These are phyloP conservation scores for Campylomormyrus tamandua DNA, from an alignment of 2,113 vertebrate genomes.

Conservation along the genomic window DNA sequence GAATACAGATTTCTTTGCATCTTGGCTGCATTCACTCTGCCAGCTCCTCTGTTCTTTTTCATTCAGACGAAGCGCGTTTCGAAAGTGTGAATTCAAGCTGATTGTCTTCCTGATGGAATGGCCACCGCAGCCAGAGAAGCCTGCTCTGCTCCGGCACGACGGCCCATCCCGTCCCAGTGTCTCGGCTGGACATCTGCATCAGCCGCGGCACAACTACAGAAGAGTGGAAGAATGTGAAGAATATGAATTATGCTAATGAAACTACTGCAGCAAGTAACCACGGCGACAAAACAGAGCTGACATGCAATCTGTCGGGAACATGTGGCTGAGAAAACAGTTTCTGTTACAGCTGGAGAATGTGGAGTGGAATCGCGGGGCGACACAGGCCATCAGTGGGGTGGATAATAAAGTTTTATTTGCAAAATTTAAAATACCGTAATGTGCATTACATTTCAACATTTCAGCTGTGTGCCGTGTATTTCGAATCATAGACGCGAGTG, in stretches of 20 bases:
- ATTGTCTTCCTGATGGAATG: neutral
- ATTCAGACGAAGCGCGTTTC: neutral
- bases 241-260: conserved; percentile 13
- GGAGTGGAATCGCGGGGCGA: neutral
- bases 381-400: neutral
- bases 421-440: neutral
- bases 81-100: neutral
- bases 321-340: conserved; percentile 5
- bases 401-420: neutral
- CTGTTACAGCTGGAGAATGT: neutral
- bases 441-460: neutral
- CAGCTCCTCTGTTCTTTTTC: neutral
- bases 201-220: neutral
- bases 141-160: no score
- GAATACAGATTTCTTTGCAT: neutral
- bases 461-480: neutral
- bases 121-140: neutral
- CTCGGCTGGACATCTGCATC: neutral
- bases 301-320: neutral
- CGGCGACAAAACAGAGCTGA: neutral
- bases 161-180: neutral
- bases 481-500: neutral
- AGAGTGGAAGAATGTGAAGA: neutral
- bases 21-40: neutral
- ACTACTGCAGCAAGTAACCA: neutral